Evolutionary conservation across 1,140 invertebrate species (phyloP), one percentile per base, ranked within the genome.

Genomic region (Bombyx mori): DNA sequence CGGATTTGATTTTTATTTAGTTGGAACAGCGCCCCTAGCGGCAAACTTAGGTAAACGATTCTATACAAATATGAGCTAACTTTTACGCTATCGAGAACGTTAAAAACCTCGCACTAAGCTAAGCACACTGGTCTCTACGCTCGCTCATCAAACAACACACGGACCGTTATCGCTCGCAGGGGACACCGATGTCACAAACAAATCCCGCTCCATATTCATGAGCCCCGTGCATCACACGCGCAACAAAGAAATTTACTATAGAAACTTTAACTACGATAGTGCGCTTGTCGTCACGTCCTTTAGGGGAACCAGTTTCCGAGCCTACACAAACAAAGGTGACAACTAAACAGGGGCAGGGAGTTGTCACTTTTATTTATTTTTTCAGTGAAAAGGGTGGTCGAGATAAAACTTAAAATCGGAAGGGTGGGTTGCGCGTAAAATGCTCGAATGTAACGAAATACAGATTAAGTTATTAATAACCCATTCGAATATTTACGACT

Each of bases 131-230:
- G 63, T 67, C 65, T 54, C 62, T 56, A 57, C 48, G 67, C 61
- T 68, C 65, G 57, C 62, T 35, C 26, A 35, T 35, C 26, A 35
- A 35, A 35, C 58, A 58, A 55, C 12, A 45, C 44, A 54, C 50
- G 56, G 54, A 70, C 69, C 71, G 71, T 74, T 74, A 74, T 57
- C 65, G 57, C 56, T 57, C 48, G 47, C 47, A 62, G 65, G 62
- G 43, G 43, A 61, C 60, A 65, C 58, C 12, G 64, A 71, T 65
- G 59, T 65, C 66, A 75, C 61, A 66, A 68, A 66, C 64, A 64
- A 66, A 71, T 66, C 67, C 61, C 65, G 56, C 58, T 70, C 65
- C 52, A 66, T 69, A 69, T 72, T 73, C 66, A 73, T 73, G 59
- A 68, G 54, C 52, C 56, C 59, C 60, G 44, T 46, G 46, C 53